Conservation (phyloP, 2,113 vertebrate species). For the Nymphicus hollandicus region DNA sequence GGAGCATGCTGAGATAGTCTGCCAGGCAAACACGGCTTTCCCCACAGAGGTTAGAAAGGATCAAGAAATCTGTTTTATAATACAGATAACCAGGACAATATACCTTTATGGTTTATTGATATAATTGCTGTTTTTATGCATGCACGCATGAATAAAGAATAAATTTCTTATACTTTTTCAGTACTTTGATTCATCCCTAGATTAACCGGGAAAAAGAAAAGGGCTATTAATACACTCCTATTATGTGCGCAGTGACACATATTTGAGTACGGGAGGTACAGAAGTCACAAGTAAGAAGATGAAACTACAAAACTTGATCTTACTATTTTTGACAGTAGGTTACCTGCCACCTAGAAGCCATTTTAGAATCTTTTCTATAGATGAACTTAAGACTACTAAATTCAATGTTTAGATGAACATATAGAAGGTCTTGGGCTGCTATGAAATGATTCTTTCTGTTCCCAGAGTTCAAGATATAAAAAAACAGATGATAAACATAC, state of each 20-base stretch:
- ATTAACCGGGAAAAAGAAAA: background rate
- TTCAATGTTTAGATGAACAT: background rate
- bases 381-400: background rate
- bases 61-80: background rate
- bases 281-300: background rate
- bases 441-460: background rate
- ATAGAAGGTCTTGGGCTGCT: background rate
- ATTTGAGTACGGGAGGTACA: background rate
- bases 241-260: background rate
- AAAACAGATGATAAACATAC: slow-evolving; percentile 61
- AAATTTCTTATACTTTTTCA: background rate
- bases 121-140: background rate
- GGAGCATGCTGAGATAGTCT: background rate
- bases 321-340: background rate
- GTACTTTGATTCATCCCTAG: background rate
- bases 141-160: background rate
- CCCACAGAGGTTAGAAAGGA: background rate
- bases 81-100: background rate
- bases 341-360: background rate
- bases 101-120: background rate
- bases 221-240: background rate
- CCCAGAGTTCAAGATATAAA: background rate
- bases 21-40: background rate
- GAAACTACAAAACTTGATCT: background rate
- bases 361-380: background rate